Evolutionary conservation across 2,888 invertebrate species (phyloP), one percentile per base, ranked within the genome.

Genomic region (Anaspis maculata): DNA sequence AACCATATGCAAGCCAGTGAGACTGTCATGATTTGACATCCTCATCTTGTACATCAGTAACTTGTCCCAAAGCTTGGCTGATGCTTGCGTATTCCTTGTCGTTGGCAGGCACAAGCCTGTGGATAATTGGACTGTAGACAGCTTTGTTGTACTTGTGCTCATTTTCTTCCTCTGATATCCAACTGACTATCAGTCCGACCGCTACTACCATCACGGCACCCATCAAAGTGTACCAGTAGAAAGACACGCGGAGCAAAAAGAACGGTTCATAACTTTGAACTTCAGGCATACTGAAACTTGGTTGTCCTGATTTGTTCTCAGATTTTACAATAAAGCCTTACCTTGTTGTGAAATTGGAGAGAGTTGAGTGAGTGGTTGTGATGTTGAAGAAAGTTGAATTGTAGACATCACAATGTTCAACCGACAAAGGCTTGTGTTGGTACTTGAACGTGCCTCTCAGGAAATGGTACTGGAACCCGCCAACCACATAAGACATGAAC

Each of bases 401-500:
- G n/a, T n/a, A n/a, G n/a, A n/a, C n/a, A n/a, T n/a, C 9, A 35
- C 48, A 48, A 6, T 38, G 37, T 13, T 39, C 41, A 16, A 30
- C 32, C 5, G 46, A 45, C 2, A 32, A 25, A 4, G 48, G 48
- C 33, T 44, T 40, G 3, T 33, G 13, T 13, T 30, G 24, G 32
- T 39, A 34, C 6, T 13, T n/a, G 4, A 44, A 27, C 5, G 32
- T 19, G 13, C 45, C 44, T 27, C 39, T 23, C 7, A 16, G 25
- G 32, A 37, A 35, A 16, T 48, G 44, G 23, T 48, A 48, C 32
- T 45, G 42, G 12, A 55, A 40, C 2, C 58, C 59, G 4, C 51
- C 41, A 3, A 57, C 51, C 1, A 64, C 34, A 50, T 56, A 57
- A 1, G 44, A 12, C 42, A 59, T 52, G 4, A 51, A 33, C 2